These are phyloP conservation scores for Lophura nycthemera DNA, from an alignment of 2,113 vertebrate species.

Conservation along the genomic window DNA sequence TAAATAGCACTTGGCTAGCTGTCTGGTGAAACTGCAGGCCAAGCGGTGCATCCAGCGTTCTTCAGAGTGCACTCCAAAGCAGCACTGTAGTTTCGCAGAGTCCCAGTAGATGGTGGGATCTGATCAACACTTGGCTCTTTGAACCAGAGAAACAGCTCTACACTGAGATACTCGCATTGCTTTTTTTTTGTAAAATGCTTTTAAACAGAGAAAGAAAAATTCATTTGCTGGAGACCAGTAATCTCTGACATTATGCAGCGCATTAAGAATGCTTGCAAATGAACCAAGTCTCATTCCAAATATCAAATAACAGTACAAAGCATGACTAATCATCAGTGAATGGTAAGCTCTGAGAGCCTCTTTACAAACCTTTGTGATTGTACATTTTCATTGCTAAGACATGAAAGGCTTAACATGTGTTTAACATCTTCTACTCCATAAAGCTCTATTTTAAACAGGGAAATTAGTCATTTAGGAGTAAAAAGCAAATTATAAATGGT, in stretches of 20 bases:
- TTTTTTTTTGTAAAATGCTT: neutral
- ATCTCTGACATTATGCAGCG: conserved; percentile 5
- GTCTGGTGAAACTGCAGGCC: neutral
- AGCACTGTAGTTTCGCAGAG: neutral
- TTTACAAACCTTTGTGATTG: neutral
- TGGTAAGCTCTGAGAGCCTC: neutral
- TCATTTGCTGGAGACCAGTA: neutral
- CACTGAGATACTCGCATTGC: neutral
- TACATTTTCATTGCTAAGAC: neutral
- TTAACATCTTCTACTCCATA: neutral
- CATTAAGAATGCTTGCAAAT: conserved; percentile 23
- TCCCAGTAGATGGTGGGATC: conserved; percentile 65
- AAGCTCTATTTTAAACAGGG: neutral
- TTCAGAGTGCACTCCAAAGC: neutral
- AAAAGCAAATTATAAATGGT: neutral
- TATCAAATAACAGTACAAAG: neutral
- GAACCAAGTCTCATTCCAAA: conserved; percentile 13
- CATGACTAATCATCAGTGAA: conserved; percentile 21
- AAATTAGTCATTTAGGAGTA: neutral
- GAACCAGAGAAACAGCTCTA: neutral
- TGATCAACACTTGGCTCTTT: neutral
- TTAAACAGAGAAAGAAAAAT: neutral
- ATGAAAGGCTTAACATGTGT: neutral
- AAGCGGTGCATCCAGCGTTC: neutral
- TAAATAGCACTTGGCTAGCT: neutral